Evolutionary conservation across 2,113 vertebrate species (phyloP), one percentile per base, ranked within the genome.

Genomic region (Corythoichthys haematopterus): DNA sequence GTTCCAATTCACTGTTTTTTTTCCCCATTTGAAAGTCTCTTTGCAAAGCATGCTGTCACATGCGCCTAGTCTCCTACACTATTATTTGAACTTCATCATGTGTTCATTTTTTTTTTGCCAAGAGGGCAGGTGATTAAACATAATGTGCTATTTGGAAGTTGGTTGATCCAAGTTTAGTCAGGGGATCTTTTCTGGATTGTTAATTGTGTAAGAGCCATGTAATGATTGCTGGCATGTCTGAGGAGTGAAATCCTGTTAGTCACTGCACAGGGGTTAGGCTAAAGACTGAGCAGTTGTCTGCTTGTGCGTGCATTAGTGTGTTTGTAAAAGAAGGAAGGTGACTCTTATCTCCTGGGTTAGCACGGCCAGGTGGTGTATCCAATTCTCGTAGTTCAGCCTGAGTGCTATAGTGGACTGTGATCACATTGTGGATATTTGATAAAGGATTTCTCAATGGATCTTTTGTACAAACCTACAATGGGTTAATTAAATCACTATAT

Each of bases 191-290:
- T 78, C 82, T 63, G 43, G 76, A 70, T 84, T 86, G 90, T 89
- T 90, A 90, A 90, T 91, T 91, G 86, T 87, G 83, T 88, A 88
- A 91, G 87, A 90, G 83, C 75, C 86, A 79, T 84, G 85, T 88
- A 87, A 90, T 90, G 88, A 90, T 89, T 79, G 82, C 80, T 90
- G 90, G 84, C 82, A 70, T 75, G 77, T 79, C 79, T 81, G 76
- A 37, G 74, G 75, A 78, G 80, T 77, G 66, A 80, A 91, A 90
- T 88, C 90, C 90, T 83, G 87, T 90, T 90, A 88, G 80, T 85
- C 68, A 51, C 83, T 66, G 76, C 76, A 65, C 73, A 77, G 75
- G 77, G 80, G 81, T 77, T 69, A 72, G 80, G 45, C 56, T 68
- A 68, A 43, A 74, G 73, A 69, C 70, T 63, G 63, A 75, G 77